A percentile compares a stretch with the other conserved stretches of the same genome.
phyloP scores from a whole-genome alignment of 2,113 vertebrate genomes.

The Oncorhynchus gorbuscha region DNA sequence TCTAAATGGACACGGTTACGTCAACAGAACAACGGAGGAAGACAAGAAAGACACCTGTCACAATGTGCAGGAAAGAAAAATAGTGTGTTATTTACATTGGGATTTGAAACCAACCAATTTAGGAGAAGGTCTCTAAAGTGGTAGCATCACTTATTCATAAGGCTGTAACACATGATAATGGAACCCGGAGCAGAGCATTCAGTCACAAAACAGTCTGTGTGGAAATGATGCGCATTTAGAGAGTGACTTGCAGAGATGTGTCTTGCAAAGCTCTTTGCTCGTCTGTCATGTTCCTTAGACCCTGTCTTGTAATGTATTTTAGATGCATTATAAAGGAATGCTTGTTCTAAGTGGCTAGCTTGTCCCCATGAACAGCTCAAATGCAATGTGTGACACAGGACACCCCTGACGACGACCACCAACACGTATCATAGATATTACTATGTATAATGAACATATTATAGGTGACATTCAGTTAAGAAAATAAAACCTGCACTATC shows the following conservation, averaged over 20 bases:
- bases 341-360: not conserved
- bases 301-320: constrained; percentile 3
- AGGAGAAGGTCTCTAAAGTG: constrained; percentile 79
- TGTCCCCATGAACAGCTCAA: no score
- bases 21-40: not conserved
- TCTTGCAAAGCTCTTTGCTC: not conserved
- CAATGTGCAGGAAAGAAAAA: constrained; percentile 57
- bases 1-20: not conserved
- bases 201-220: constrained; percentile 29
- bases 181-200: constrained; percentile 64
- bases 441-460: no score
- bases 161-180: constrained; percentile 73
- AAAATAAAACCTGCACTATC: no score
- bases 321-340: not conserved
- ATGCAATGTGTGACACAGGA: not conserved
- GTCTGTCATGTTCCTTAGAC: not conserved
- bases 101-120: constrained; percentile 80
- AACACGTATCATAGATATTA: no score
- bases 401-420: no score
- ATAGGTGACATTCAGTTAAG: no score
- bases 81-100: constrained; percentile 79
- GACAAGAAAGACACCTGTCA: constrained; percentile 39
- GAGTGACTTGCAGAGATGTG: constrained; percentile 9
- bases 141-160: constrained; percentile 79
- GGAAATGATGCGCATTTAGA: constrained; percentile 34